phyloP scores from a whole-genome alignment of 2,113 vertebrate species.

The Hippocampus zosterae region DNA sequence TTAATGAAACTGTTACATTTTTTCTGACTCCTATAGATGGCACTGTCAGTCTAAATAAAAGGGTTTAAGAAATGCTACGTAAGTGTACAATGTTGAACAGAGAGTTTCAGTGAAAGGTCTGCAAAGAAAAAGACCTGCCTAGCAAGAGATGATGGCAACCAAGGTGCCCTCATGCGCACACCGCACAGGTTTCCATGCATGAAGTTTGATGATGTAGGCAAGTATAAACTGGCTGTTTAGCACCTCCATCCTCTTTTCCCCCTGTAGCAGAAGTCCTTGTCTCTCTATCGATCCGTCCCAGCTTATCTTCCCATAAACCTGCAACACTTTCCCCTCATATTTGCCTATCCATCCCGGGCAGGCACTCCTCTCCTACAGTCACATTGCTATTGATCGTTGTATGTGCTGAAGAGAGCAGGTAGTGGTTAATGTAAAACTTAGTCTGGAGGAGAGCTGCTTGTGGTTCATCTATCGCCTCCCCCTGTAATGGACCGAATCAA shows the following conservation, averaged over 20 bases:
- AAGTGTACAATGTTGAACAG: no score
- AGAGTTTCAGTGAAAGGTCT: no score
- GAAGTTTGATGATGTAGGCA: constrained; percentile 45
- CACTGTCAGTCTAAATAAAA: no score
- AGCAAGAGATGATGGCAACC: neutral
- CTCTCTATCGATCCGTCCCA: constrained; percentile 55
- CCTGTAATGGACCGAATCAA: constrained; percentile 52
- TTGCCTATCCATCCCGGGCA: constrained; percentile 12
- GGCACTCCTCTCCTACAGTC: constrained; percentile 24
- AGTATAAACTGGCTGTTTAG: constrained; percentile 25
- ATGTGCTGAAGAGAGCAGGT: constrained; percentile 50
- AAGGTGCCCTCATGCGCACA: constrained; percentile 5
- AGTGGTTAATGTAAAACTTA: constrained; percentile 49
- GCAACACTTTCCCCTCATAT: constrained; percentile 31
- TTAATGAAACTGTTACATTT: no score
- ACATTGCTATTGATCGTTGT: constrained; percentile 55
- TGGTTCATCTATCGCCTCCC: constrained; percentile 32
- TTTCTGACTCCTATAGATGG: no score
- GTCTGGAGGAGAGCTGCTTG: constrained; percentile 18
- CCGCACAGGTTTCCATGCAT: constrained; percentile 18
- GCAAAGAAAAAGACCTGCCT: no score
- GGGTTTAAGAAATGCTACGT: no score
- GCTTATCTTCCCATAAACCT: constrained; percentile 67
- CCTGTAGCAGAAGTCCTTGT: constrained; percentile 39
- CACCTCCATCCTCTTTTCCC: constrained; percentile 40